phyloP scores from a whole-genome alignment of 2,113 vertebrate genomes.

The Probosciger aterrimus region DNA sequence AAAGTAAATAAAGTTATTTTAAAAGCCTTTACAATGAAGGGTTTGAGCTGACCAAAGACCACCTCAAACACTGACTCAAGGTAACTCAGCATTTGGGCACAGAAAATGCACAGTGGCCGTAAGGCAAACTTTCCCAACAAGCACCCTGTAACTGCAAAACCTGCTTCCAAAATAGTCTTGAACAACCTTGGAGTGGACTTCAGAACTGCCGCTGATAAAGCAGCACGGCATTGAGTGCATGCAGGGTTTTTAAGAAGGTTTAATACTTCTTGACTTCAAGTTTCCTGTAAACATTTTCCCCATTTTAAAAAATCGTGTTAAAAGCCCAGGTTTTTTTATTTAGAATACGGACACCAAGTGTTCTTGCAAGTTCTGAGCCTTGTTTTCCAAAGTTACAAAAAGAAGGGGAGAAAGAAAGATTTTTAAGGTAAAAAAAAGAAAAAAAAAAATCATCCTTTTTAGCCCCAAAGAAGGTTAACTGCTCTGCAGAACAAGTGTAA shows the following conservation, averaged over 20 bases:
- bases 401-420: neutral
- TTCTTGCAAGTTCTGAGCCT: neutral
- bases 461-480: neutral
- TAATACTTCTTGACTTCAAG: neutral
- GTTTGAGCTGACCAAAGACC: neutral
- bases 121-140: neutral
- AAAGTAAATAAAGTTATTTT: neutral
- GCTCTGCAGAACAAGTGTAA: neutral
- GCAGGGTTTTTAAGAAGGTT: neutral
- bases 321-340: neutral
- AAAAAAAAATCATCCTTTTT: neutral
- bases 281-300: neutral
- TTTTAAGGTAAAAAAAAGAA: neutral
- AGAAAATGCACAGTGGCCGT: neutral
- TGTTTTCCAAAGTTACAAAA: neutral
- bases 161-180: neutral
- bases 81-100: rapidly evolving
- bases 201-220: neutral
- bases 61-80: neutral
- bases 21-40: neutral
- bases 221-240: rapidly evolving
- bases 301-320: neutral
- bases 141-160: neutral
- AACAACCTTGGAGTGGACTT: neutral
- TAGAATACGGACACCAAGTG: neutral